A percentile compares a stretch with the other conserved stretches of the same genome.
These are phyloP conservation scores for Papilio protenor DNA, from an alignment of 2,888 invertebrate species.

Conservation along the genomic window DNA sequence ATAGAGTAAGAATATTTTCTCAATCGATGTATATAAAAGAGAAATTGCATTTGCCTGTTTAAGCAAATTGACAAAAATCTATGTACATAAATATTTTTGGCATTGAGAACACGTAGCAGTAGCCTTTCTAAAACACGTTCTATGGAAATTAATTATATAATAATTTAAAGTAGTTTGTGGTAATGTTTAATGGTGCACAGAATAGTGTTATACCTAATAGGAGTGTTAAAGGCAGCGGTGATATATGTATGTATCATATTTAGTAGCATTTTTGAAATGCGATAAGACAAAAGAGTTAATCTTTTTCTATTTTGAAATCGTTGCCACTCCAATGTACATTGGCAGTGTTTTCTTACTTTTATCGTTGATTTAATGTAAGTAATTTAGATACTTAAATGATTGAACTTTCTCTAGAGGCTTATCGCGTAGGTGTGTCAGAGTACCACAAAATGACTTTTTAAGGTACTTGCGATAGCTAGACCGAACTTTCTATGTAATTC, in stretches of 20 bases:
- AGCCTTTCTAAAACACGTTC: not conserved
- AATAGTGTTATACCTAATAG: not conserved
- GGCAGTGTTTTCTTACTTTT: not conserved
- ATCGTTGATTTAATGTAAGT: not conserved
- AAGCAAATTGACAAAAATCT: not conserved
- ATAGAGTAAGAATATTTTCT: not conserved
- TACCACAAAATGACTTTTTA: not conserved
- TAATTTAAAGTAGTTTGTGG: not conserved
- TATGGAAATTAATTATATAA: not conserved
- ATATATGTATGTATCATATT: conserved; percentile 30
- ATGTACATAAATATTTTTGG: not conserved
- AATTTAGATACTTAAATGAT: not conserved
- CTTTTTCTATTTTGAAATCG: not conserved
- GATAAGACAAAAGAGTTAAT: conserved; percentile 2
- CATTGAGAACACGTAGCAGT: not conserved
- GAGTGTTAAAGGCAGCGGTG: conserved; percentile 9
- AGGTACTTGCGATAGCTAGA: not conserved
- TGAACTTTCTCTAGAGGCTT: not conserved
- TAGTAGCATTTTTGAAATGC: conserved; percentile 34
- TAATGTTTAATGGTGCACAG: conserved; percentile 6
- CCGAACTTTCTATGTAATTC: not conserved
- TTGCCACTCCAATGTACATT: not conserved
- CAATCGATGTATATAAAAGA: not conserved
- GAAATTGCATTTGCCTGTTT: not conserved
- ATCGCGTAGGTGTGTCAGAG: not conserved